Percentiles rank a stretch among this genome's conserved stretches.
phyloP scores from a whole-genome alignment of 2,888 invertebrate genomes.

The Conops quadrifasciatus region DNA sequence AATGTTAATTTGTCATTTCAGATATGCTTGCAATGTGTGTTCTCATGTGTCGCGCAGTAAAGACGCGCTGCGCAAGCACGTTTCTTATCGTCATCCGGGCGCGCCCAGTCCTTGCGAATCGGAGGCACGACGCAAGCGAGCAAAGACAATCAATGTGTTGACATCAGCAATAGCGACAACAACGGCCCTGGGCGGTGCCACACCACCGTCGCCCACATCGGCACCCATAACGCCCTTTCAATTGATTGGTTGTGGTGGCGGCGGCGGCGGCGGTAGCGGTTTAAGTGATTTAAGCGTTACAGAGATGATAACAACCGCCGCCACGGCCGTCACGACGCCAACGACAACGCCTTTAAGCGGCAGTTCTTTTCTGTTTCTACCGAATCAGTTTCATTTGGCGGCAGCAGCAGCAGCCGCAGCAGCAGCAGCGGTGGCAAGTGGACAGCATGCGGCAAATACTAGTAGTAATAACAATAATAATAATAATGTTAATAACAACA shows the following conservation, averaged over 20 bases:
- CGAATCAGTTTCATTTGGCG: conserved; percentile 62
- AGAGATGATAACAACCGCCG: not conserved
- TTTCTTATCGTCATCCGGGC: conserved; percentile 83
- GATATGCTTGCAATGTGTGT: conserved; percentile 87
- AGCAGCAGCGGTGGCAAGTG: conserved; percentile 40
- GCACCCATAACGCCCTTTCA: conserved; percentile 38
- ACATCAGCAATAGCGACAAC: conserved; percentile 43
- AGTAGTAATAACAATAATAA: conserved; percentile 20
- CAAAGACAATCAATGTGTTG: conserved; percentile 54
- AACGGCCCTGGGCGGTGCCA: conserved; percentile 40
- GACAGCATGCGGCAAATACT: conserved; percentile 25
- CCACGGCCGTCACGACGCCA: conserved; percentile 41
- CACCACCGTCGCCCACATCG: conserved; percentile 45
- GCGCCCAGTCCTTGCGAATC: conserved; percentile 65
- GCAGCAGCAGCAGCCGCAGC: conserved; percentile 54
- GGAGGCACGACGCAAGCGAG: conserved; percentile 64
- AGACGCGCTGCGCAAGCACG: conserved; percentile 87
- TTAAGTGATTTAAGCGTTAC: no score
- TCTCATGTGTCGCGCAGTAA: conserved; percentile 87
- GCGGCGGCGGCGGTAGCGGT: not conserved
- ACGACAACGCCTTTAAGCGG: conserved; percentile 48
- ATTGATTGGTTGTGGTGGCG: conserved; percentile 26
- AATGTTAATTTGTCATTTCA: conserved; percentile 42
- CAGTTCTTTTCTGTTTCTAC: conserved; percentile 60
- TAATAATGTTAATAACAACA: conserved; percentile 8